These are phyloP conservation scores for Archips xylosteana DNA, from an alignment of 2,888 invertebrate genomes.

Conservation along the genomic window DNA sequence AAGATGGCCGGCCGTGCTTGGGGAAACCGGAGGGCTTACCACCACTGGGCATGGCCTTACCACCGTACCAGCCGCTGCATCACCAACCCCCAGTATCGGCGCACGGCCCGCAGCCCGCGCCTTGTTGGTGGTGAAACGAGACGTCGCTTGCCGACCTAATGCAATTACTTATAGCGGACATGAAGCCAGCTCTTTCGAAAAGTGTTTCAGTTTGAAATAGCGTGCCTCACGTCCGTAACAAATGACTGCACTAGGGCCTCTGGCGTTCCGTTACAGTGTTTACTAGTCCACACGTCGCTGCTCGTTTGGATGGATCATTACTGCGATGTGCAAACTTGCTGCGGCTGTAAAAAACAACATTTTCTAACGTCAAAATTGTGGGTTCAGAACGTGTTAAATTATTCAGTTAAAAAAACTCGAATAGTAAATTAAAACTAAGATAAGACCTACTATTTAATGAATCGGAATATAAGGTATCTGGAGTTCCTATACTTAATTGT, in stretches of 20 bases:
- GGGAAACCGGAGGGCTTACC: conserved; percentile 84
- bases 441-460: conserved; percentile 42
- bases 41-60: conserved; percentile 77
- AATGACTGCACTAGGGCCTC: neutral
- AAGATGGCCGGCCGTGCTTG: conserved; percentile 97
- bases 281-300: conserved; percentile 69
- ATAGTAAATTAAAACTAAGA: conserved; percentile 58
- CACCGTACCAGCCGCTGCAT: conserved; percentile 80
- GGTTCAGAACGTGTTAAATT: conserved; percentile 45
- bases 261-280: conserved; percentile 52
- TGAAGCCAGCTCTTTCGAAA: neutral
- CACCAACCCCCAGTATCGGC: conserved; percentile 73
- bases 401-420: conserved; percentile 68
- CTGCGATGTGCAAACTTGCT: conserved; percentile 40
- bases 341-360: conserved; percentile 37
- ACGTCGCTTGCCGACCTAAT: conserved; percentile 41
- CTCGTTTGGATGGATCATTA: conserved; percentile 32
- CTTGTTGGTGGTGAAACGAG: conserved; percentile 85
- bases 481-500: conserved; percentile 80
- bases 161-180: neutral
- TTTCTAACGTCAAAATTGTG: conserved; percentile 40
- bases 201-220: neutral
- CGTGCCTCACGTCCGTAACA: neutral
- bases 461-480: conserved; percentile 68
- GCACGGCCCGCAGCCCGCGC: conserved; percentile 70